Evolutionary conservation across 1,140 invertebrate species (phyloP), one percentile per base, ranked within the genome.

Genomic region (Cephus cinctus): DNA sequence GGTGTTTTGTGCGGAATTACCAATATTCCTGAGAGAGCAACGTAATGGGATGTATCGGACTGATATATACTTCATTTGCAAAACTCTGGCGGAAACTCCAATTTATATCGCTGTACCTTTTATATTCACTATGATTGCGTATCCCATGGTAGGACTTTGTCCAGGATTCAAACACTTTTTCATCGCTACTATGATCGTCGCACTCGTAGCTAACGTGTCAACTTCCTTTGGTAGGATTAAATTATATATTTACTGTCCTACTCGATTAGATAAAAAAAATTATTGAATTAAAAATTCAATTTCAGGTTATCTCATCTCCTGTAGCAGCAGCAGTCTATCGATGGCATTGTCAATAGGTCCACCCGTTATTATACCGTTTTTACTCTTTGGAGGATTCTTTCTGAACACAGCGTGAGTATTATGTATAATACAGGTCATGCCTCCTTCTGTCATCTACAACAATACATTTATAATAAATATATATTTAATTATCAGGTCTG

Each of bases 311-410:
- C 74, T 96, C 31, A 88, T 96, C 59, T 96, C 94, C 0, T 93
- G 92, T 57, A 76, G 87, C 0, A 89, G 90, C 56, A 84, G 80
- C 18, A 87, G 82, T 41, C 82, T 92, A 3, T 87, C 88, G 21
- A 88, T 95, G 78, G 93, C 94, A 0, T 74, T 96, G 5, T 89
- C 92, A 0, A 80, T 98, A 39, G 90, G 92, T 2, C 92, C 94
- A 11, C 91, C 94, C 2, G 78, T 96, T 15, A 86, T 97, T 38
- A 92, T 97, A 49, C 94, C 95, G 0, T 89, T 98, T 67, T 78
- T 98, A 69, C 74, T 98, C 9, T 97, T 98, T 69, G 94, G 94
- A 40, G 96, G 96, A 32, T 98, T 97, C 76, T 98, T 97, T 71
- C 76, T 98, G 12, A 98, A 98, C 68, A 86, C 86, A 15, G 86